A percentile compares a stretch with the other conserved stretches of the same genome.
Evolutionary conservation across 2,888 invertebrate genomes (phyloP).

Genomic region (Drosophila birchii): DNA sequence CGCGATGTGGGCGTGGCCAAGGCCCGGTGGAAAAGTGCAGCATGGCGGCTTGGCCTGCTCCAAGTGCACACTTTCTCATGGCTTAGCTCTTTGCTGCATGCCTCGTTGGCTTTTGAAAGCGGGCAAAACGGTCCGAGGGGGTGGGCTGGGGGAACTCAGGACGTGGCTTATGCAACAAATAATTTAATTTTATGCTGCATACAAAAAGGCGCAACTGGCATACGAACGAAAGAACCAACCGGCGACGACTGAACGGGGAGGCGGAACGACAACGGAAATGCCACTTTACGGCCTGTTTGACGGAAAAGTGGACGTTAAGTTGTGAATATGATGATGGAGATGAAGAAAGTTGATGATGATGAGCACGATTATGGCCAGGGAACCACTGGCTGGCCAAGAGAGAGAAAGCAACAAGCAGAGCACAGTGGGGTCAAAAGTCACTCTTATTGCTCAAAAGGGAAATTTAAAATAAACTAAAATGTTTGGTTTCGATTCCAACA

Average conservation of each 20-base stretch:
- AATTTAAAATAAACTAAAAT: not conserved
- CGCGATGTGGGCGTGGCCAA: constrained; percentile 42
- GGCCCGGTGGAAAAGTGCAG: constrained; percentile 37
- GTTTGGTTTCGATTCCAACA: not conserved
- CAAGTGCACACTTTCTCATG: constrained; percentile 80
- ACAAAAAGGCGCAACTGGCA: constrained; percentile 64
- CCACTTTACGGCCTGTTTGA: constrained; percentile 80
- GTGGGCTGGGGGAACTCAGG: not conserved
- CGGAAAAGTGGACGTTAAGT: constrained; percentile 79
- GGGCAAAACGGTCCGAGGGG: not conserved
- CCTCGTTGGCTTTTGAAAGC: constrained; percentile 66
- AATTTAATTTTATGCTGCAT: constrained; percentile 77
- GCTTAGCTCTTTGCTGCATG: constrained; percentile 77
- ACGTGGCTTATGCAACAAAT: constrained; percentile 76
- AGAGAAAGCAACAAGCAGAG: constrained; percentile 50
- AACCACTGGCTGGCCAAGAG: constrained; percentile 20
- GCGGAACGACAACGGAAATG: constrained; percentile 72
- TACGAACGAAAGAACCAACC: constrained; percentile 14
- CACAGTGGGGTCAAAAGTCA: not conserved
- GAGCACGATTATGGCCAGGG: constrained; percentile 40
- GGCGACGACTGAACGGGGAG: constrained; percentile 32
- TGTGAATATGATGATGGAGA: constrained; percentile 72
- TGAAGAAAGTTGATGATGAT: constrained; percentile 53
- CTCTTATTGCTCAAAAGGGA: not conserved
- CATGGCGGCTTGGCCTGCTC: constrained; percentile 67